Evolutionary conservation across 2,113 vertebrate species (phyloP).

Genomic region (Trichechus manatus): DNA sequence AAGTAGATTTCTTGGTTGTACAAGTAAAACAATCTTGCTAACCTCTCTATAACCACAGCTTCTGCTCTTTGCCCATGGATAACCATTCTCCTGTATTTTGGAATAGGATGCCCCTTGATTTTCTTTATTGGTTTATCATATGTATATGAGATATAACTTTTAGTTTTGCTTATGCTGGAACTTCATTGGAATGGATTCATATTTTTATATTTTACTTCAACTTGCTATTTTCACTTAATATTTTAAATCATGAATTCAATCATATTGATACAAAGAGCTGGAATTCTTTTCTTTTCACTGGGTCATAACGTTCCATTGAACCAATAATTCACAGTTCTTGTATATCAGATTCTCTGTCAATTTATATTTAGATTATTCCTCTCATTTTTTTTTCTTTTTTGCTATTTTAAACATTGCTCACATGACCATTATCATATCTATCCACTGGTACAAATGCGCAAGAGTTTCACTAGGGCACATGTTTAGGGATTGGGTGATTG

Average conservation of each 20-base stretch:
- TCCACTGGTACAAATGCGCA: background rate
- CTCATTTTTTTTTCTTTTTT: background rate
- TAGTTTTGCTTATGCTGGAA: background rate
- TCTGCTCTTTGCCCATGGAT: rapidly evolving
- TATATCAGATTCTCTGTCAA: background rate
- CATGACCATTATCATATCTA: background rate
- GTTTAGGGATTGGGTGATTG: background rate
- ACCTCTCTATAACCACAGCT: background rate
- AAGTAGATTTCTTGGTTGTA: background rate
- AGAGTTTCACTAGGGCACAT: background rate
- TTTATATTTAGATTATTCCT: background rate
- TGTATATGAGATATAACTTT: background rate
- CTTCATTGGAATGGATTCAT: background rate
- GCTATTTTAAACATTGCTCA: background rate
- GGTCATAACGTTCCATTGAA: background rate
- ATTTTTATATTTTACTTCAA: background rate
- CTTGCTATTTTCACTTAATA: background rate
- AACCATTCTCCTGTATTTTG: background rate
- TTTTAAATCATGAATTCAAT: conserved; percentile 37
- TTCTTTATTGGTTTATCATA: background rate
- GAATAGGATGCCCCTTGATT: background rate
- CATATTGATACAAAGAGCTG: background rate
- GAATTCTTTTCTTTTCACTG: background rate
- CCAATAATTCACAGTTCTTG: background rate
- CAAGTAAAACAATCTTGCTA: background rate